Base-by-base conservation (phyloP, 2,888 invertebrate species). In the Andrena praecox region DNA sequence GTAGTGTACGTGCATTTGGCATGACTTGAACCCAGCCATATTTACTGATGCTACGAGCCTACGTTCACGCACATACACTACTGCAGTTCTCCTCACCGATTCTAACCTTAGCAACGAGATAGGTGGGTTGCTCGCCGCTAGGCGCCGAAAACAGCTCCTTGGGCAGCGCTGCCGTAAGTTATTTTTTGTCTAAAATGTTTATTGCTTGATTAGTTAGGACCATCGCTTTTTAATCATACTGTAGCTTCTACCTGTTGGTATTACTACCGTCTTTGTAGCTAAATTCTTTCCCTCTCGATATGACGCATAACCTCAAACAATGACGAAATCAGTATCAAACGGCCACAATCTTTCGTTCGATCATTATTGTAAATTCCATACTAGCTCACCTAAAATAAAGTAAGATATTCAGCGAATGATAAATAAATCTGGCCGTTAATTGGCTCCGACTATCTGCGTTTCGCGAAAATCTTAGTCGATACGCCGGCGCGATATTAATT, bases 401-500 rank as follows among this genome's bases (percentile, higher is more conserved):
- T 56, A 48, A 48, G 12, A 66, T 56, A 71, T 31, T 20, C 59
- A 60, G 29, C 70, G 20, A 60, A 24, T 27, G 60, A 54, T 27
- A 33, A 48, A 68, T n/a, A 48, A 54, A 67, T 56, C 42, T 24
- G 62, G 10, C 42, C 12, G 74, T 56, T 74, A 79, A 74, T 74
- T 79, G 63, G 63, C 63, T 54, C n/a, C 24, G 48, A 24, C 70
- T 59, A 20, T 35, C 8, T 48, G n/a, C 42, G 48, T 35, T 63
- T 33, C 33, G 27, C 35, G 56, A 69, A 74, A 74, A 69, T 74
- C 64, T 75, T 59, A 59, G 35, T 69, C 64, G 64, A 79, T 79
- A 63, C 62, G 24, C 10, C 7, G 52, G 50, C 56, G 42, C n/a
- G 63, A 6, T 56, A 33, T 79, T 79, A 48, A 59, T 59, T 79